These are phyloP conservation scores for Eumeta japonica DNA, from an alignment of 1,140 invertebrate genomes.

Conservation along the genomic window DNA sequence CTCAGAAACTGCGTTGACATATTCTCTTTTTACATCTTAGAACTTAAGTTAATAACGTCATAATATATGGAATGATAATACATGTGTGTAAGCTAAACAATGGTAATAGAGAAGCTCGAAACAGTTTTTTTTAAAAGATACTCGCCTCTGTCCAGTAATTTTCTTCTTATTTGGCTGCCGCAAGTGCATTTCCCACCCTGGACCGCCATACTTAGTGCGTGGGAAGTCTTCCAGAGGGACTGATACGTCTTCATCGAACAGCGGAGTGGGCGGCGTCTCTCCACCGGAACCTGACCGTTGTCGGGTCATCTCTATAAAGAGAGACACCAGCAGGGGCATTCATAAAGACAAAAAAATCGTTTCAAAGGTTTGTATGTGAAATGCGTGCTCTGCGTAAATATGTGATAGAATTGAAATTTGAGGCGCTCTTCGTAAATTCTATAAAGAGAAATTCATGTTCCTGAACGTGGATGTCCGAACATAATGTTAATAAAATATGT, in stretches of 20 bases:
- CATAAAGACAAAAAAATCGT: background rate
- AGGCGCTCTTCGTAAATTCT: too few species aligned
- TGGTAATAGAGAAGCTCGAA: background rate
- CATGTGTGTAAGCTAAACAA: too few species aligned
- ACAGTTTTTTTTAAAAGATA: background rate
- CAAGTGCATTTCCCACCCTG: conserved; percentile 97
- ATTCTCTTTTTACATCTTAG: too few species aligned
- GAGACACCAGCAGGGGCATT: too few species aligned
- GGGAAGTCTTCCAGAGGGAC: conserved; percentile 92
- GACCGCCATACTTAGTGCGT: conserved; percentile 71
- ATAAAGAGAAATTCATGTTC: too few species aligned
- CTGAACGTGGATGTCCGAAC: too few species aligned
- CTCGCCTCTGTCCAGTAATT: conserved; percentile 84
- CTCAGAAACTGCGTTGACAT: too few species aligned
- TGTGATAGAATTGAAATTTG: background rate
- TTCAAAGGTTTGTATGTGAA: background rate
- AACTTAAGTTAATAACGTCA: too few species aligned
- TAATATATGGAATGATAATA: too few species aligned
- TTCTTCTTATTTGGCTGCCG: conserved; percentile 98
- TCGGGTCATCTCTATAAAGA: conserved; percentile 14
- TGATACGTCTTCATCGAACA: conserved; percentile 93
- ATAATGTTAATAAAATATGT: too few species aligned
- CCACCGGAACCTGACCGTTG: conserved; percentile 37
- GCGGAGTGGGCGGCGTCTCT: conserved; percentile 82
- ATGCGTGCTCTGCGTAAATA: background rate